A percentile compares a stretch with the other conserved stretches of the same genome.
Evolutionary conservation across 2,113 vertebrate species (phyloP).

Genomic region (Macrotus californicus): DNA sequence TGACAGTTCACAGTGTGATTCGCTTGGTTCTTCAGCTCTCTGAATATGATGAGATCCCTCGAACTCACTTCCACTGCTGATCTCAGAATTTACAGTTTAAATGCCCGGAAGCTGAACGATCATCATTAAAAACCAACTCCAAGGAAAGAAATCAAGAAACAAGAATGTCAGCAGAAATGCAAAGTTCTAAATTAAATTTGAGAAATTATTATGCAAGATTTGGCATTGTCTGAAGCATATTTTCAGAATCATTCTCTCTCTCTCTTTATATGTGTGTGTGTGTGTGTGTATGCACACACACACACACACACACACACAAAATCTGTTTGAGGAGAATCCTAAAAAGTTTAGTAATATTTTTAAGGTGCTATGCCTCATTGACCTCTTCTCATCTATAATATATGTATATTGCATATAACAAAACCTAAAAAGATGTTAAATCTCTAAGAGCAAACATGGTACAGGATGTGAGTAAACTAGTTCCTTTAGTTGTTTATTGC

Average conservation of each 20-base stretch:
- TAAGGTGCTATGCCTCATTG: not conserved
- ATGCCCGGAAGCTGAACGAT: conserved; percentile 42
- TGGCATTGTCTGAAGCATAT: not conserved
- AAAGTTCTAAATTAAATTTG: conserved; percentile 54
- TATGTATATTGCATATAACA: not conserved
- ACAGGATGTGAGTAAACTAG: not conserved
- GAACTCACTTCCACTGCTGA: conserved; percentile 47
- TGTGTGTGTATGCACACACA: not conserved
- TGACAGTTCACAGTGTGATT: conserved; percentile 46
- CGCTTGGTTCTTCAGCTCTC: conserved; percentile 50
- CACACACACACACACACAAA: no score
- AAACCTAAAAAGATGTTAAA: not conserved
- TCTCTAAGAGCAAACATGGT: not conserved
- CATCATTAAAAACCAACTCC: conserved; percentile 49
- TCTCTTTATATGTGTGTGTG: not conserved
- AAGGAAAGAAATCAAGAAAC: not conserved
- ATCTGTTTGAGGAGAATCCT: not conserved
- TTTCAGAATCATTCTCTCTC: not conserved
- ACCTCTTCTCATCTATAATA: not conserved
- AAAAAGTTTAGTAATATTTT: not conserved
- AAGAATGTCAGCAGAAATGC: conserved; percentile 62
- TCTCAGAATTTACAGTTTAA: conserved; percentile 59
- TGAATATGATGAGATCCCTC: conserved; percentile 44
- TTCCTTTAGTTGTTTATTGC: not conserved
- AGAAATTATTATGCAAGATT: conserved; percentile 29